These are phyloP conservation scores for Nansenia antarctica DNA, from an alignment of 2,113 vertebrate genomes.

Conservation along the genomic window DNA sequence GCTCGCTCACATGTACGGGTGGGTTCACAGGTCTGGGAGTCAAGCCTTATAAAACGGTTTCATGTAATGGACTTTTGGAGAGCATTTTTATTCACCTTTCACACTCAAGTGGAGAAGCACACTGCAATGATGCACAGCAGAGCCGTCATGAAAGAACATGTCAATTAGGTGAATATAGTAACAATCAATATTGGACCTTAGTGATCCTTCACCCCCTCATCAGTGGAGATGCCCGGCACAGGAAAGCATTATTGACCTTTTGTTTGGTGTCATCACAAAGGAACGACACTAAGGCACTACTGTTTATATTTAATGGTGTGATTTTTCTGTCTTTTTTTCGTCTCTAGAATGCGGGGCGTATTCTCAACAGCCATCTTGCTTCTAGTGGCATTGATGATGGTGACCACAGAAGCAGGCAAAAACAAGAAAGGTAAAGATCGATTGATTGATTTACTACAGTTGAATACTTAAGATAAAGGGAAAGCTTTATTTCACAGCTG, in stretches of 20 bases:
- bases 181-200: not conserved
- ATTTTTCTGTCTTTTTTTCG: not conserved
- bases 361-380: conserved; percentile 60
- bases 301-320: not conserved
- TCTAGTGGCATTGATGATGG: conserved; percentile 75
- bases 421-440: conserved; percentile 82
- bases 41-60: not conserved
- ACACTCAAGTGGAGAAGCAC: not conserved
- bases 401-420: conserved; percentile 75
- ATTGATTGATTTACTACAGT: too few relatives aligned
- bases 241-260: not conserved
- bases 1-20: not conserved
- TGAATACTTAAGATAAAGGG: too few relatives aligned
- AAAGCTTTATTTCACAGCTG: too few relatives aligned
- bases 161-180: not conserved
- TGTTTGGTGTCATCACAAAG: not conserved
- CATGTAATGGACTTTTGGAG: not conserved
- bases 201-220: not conserved
- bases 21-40: not conserved
- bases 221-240: not conserved
- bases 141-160: not conserved
- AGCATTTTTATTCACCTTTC: not conserved
- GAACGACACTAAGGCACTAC: not conserved
- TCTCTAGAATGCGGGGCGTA: conserved; percentile 79
- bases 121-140: not conserved